Base-by-base conservation (phyloP, 2,888 invertebrate species). In the Chaetoderma sp. region DNA sequence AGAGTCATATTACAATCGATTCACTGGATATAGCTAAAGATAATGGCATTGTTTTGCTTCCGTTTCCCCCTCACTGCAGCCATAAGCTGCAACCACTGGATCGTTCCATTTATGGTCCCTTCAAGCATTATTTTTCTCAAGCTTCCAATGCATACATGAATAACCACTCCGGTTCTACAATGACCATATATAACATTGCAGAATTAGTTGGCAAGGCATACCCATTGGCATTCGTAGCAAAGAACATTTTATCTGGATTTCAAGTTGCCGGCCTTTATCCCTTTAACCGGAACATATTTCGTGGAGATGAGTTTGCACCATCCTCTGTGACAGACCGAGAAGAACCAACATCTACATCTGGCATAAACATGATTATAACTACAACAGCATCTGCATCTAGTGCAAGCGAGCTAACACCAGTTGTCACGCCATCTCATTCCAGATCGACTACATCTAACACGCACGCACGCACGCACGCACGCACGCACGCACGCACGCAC, bases 41-140 rank as follows among this genome's bases (percentile, higher is more conserved):
- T 33, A 72, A 77, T 74, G 83, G 84, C n/a, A 80, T 87, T 25
- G 73, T 78, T 55, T 59, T 86, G 30, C 71, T 86, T 23, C 82
- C 85, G 4, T 74, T 85, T 32, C 85, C 81, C 52, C 68, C 68
- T 4, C 68, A 68, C 49, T 61, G 61, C 10, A 78, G 85, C 13
- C 84, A 81, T 56, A 85, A 84, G 67, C 63, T 87, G 44, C 87
- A 87, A 74, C 85, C 86, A 4, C 74, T 87, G 16, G 83, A 87
- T 71, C 79, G 82, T 13, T 78, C 81, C 39, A 74, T 86, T 6
- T 82, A 78, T 73, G 81, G 80, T 13, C 85, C 84, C 27, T 81
- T 86, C 44, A 86, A 87, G 70, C 74, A 71, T 42, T 66, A 60
- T 60, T 58, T 76, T 21, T 81, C 83, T 60, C 57, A 63, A 21